Conservation (phyloP, 2,888 invertebrate genomes). For the Orthosia cruda region DNA sequence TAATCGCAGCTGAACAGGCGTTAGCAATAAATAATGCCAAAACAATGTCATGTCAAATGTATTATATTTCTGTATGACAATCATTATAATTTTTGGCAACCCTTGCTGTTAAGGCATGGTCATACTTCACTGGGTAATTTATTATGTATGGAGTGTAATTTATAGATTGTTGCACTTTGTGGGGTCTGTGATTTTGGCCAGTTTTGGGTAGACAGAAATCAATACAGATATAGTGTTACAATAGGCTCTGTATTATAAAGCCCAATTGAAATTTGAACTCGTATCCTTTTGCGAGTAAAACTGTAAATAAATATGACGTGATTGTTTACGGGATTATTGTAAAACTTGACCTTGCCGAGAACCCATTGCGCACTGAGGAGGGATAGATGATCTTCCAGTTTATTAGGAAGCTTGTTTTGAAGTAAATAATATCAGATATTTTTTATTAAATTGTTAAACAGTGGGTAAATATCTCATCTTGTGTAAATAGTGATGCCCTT, state of each 20-base stretch:
- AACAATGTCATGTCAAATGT: constrained; percentile 58
- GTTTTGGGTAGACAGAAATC: too few relatives aligned
- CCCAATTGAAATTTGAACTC: too few relatives aligned
- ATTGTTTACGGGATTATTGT: not conserved
- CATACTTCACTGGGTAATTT: constrained; percentile 21
- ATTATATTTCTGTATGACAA: constrained; percentile 46
- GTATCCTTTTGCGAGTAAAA: too few relatives aligned
- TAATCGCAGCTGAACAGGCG: constrained; percentile 24
- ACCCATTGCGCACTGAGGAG: not conserved
- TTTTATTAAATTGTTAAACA: not conserved
- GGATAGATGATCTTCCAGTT: not conserved
- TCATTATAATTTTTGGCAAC: constrained; percentile 62
- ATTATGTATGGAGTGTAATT: not conserved
- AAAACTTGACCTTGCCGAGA: not conserved
- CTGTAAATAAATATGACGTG: too few relatives aligned
- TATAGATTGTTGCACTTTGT: not conserved
- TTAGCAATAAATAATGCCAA: constrained; percentile 50
- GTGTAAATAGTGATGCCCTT: not conserved
- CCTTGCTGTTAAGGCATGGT: constrained; percentile 24
- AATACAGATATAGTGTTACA: not conserved
- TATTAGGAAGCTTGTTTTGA: not conserved
- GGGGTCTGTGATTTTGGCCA: not conserved
- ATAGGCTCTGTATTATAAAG: too few relatives aligned
- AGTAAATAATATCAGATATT: too few relatives aligned
- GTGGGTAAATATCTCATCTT: not conserved